Conservation (phyloP, 2,888 invertebrate species). For the Andrena trimmerana region DNA sequence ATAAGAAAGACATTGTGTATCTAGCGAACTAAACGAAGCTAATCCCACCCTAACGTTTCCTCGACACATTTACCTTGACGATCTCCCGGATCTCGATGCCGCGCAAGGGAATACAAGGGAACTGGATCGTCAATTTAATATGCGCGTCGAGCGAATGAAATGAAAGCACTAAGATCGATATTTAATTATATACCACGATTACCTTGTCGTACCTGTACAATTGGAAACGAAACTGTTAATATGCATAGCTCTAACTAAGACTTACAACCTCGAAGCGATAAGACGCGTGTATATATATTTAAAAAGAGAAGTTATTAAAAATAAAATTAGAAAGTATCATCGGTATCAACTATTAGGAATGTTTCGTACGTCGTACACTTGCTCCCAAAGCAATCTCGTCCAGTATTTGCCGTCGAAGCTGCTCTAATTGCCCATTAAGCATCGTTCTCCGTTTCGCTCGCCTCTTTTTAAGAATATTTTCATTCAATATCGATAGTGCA, state of each 20-base stretch:
- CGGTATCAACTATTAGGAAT: conserved; percentile 59
- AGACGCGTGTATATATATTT: conserved; percentile 9
- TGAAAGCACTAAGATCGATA: conserved; percentile 51
- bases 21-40: not conserved
- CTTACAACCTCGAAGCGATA: conserved; percentile 28
- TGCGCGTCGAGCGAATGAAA: conserved; percentile 21
- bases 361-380: conserved; percentile 56
- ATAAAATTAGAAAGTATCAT: conserved; percentile 51
- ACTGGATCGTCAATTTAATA: conserved; percentile 13
- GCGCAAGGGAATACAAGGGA: conserved; percentile 9
- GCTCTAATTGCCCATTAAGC: conserved; percentile 50
- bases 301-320: conserved; percentile 45
- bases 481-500: conserved; percentile 50
- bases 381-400: conserved; percentile 53
- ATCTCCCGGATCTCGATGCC: not conserved
- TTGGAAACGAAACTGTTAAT: conserved; percentile 33
- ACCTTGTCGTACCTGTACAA: conserved; percentile 36
- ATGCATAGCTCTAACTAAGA: conserved; percentile 31
- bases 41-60: conserved; percentile 4
- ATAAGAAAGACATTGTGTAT: not conserved
- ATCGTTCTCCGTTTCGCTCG: not conserved
- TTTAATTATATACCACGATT: conserved; percentile 29
- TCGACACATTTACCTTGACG: conserved; percentile 17
- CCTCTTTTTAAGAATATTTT: conserved; percentile 38
- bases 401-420: conserved; percentile 56